phyloP scores from a whole-genome alignment of 2,113 vertebrate species.

The Megaceryle torquata region DNA sequence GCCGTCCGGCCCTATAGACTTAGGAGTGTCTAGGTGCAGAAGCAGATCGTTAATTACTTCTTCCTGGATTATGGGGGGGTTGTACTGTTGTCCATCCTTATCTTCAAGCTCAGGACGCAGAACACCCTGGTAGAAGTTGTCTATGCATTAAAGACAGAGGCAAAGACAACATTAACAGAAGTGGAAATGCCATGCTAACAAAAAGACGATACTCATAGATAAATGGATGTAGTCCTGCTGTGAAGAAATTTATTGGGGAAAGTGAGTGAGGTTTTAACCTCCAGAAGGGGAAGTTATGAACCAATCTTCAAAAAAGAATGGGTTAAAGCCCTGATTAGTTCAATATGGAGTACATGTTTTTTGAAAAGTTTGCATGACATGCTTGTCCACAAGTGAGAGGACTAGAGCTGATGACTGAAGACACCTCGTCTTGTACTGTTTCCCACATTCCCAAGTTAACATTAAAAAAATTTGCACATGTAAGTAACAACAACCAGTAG shows the following conservation, averaged over 20 bases:
- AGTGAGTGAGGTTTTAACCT: not conserved
- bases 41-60: too few species aligned
- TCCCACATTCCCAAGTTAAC: not conserved
- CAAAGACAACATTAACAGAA: not conserved
- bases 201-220: fast-evolving
- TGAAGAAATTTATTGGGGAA: not conserved
- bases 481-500: not conserved
- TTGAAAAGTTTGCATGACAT: not conserved
- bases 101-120: too few species aligned
- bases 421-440: not conserved
- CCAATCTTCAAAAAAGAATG: not conserved
- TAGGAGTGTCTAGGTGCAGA: too few species aligned
- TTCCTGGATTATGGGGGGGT: too few species aligned
- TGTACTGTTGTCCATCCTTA: too few species aligned
- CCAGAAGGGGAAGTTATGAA: not conserved
- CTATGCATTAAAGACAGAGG: too few species aligned
- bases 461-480: not conserved
- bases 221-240: not conserved
- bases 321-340: not conserved
- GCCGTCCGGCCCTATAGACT: too few species aligned
- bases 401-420: not conserved
- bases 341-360: not conserved
- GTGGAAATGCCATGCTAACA: not conserved
- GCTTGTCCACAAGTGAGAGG: not conserved
- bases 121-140: too few species aligned